Conservation (phyloP, 2,113 vertebrate genomes). For the Salvelinus alpinus region DNA sequence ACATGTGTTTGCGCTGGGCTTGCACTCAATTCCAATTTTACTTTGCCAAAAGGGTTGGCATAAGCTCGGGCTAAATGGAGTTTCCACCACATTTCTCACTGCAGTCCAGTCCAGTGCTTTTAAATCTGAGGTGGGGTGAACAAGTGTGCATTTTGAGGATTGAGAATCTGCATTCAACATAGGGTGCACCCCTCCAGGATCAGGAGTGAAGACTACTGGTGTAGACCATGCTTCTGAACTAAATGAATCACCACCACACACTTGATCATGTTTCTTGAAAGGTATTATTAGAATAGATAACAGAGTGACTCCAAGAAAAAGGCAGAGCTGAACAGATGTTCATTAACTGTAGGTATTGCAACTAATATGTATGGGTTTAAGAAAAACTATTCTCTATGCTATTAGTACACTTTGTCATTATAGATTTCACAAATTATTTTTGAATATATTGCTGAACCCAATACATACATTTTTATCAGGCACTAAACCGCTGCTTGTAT, state of each 20-base stretch:
- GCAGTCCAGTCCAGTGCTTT: too few species aligned
- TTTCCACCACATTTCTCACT: too few species aligned
- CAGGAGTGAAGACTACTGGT: neutral
- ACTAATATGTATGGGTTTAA: slow-evolving; percentile 36
- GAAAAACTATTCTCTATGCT: neutral
- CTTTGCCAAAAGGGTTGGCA: too few species aligned
- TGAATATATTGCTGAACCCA: slow-evolving; percentile 30
- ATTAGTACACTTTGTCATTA: neutral
- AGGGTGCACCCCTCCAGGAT: neutral
- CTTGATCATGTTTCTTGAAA: slow-evolving; percentile 30
- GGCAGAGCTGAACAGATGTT: slow-evolving; percentile 38
- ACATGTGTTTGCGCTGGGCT: neutral
- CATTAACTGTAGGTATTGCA: slow-evolving; percentile 36
- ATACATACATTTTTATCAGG: slow-evolving; percentile 29
- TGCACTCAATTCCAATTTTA: too few species aligned
- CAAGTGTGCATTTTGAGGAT: too few species aligned
- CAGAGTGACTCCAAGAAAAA: slow-evolving; percentile 41
- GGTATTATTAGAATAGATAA: slow-evolving; percentile 39
- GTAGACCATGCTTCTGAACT: neutral
- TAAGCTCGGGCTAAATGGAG: too few species aligned
- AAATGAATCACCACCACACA: slow-evolving; percentile 17
- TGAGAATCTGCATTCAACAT: neutral
- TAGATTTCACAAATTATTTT: slow-evolving; percentile 11
- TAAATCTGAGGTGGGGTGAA: too few species aligned
- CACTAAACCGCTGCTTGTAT: slow-evolving; percentile 41